Evolutionary conservation across 2,113 vertebrate genomes (phyloP), one percentile per base, ranked within the genome.

Genomic region (Paradoxurus hermaphroditus): DNA sequence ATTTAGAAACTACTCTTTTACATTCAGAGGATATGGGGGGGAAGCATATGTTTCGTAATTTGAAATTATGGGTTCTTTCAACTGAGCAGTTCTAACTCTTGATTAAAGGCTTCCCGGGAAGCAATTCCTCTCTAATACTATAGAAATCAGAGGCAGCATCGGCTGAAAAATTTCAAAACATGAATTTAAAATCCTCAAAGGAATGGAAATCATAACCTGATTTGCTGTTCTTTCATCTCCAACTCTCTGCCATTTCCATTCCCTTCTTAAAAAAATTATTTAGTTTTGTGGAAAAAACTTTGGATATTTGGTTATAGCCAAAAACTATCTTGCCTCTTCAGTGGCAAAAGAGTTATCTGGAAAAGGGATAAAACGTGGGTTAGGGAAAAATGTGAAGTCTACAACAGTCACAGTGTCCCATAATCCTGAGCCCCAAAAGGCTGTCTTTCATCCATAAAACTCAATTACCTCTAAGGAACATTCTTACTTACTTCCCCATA

Each of bases 21-120:
- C 19, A 87, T 62, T 44, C 83, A 81, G 49, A 88, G 94, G 75
- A 97, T 97, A 75, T 34, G 49, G 39, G 19, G 10, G 7, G 13
- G 6, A 85, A 95, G 90, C 82, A 97, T 73, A 41, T 90, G 93
- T 82, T 94, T 85, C 92, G 79, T 77, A 94, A 98, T 96, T 93
- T 95, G 77, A 97, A 97, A 97, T 97, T 97, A 97, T 65, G 87
- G 96, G 90, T 96, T 97, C 91, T 94, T 97, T 97, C 91, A 96
- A 96, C 84, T 62, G 51, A 81, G 63, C 23, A 53, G 65, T n/a
- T 75, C 51, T 93, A 90, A 96, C 27, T 96, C 87, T 46, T 97
- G 93, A 97, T 97, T 95, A 98, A 98, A 97, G 97, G 87, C 94
- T 95, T 96, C 85, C 91, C 29, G 70, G 72, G 89, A 96, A 92